Evolutionary conservation across 2,888 invertebrate species (phyloP).

Genomic region (Cataglyphis rosenhaueri): DNA sequence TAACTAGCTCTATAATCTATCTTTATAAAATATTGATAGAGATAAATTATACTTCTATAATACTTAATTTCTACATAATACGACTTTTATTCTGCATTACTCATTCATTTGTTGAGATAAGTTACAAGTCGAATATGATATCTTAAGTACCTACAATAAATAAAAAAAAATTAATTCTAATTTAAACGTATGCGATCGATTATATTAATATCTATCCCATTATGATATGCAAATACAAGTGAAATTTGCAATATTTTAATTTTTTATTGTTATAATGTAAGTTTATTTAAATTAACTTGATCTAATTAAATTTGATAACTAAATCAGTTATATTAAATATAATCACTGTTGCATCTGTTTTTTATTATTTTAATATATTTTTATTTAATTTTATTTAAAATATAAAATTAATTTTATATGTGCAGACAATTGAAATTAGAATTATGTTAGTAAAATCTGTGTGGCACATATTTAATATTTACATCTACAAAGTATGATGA

Average conservation of each 20-base stretch:
- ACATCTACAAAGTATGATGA: conserved; percentile 65
- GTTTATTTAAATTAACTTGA: neutral
- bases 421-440: neutral
- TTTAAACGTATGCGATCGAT: neutral
- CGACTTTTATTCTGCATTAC: neutral
- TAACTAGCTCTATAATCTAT: neutral
- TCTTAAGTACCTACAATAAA: neutral
- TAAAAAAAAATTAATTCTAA: neutral
- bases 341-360: neutral
- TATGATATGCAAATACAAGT: neutral
- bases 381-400: neutral
- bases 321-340: too few species aligned
- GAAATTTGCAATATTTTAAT: neutral
- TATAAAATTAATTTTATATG: neutral
- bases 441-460: neutral
- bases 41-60: neutral
- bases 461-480: conserved; percentile 50
- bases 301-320: too few species aligned
- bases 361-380: neutral
- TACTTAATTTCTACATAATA: neutral
- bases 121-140: neutral
- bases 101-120: neutral
- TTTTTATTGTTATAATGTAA: neutral
- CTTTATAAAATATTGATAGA: neutral
- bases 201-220: neutral